Percentiles rank a stretch among this genome's conserved stretches.
phyloP scores from a whole-genome alignment of 1,140 invertebrate species.

The Camponotus pennsylvanicus region DNA sequence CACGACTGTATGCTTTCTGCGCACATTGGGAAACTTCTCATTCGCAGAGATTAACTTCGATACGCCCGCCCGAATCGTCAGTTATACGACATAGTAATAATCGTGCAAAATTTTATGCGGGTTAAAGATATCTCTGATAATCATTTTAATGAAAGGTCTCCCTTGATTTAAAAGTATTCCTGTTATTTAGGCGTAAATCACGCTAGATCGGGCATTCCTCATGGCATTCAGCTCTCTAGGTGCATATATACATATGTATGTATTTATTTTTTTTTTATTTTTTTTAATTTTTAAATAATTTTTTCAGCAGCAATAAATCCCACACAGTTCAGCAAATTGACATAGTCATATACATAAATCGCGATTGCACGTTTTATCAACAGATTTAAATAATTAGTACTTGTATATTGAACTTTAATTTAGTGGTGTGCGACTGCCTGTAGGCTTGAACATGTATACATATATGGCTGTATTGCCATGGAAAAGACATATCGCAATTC shows the following conservation, averaged over 20 bases:
- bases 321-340: conserved; percentile 67
- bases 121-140: conserved; percentile 1
- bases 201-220: conserved; percentile 65
- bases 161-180: conserved; percentile 60
- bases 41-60: conserved; percentile 46
- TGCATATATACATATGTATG: conserved; percentile 38
- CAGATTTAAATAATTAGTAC: conserved; percentile 74
- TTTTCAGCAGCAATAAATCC: conserved; percentile 64
- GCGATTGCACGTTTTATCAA: conserved; percentile 74
- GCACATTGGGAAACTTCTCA: conserved; percentile 70
- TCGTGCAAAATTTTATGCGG: conserved; percentile 18
- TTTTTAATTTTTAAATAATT: conserved; percentile 65
- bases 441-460: conserved; percentile 67
- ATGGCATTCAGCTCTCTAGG: conserved; percentile 65
- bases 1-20: conserved; percentile 67
- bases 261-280: conserved; percentile 10
- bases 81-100: conserved; percentile 10
- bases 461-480: conserved; percentile 67
- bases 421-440: conserved; percentile 83
- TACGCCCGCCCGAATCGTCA: neutral
- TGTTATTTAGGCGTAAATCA: conserved; percentile 17
- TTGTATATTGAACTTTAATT: conserved; percentile 75
- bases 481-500: conserved; percentile 65
- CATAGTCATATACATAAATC: conserved; percentile 62
- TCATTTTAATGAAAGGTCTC: conserved; percentile 67